Evolutionary conservation across 2,113 vertebrate genomes (phyloP).

Genomic region (Hemiscyllium ocellatum): DNA sequence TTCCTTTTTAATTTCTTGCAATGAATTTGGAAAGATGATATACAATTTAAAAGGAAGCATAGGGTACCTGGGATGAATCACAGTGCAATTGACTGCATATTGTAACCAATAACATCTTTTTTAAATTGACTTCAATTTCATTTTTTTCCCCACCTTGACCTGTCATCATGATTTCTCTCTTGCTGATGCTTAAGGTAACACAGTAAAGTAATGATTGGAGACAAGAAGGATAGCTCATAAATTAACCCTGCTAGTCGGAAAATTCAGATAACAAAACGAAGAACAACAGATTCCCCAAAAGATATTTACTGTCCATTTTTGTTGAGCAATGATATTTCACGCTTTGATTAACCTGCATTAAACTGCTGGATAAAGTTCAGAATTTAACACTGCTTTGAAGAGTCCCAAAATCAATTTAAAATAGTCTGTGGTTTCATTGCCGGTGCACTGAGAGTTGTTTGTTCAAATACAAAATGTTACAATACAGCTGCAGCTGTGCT

Average conservation of each 20-base stretch:
- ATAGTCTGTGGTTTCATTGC: background rate
- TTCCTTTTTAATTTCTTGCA: background rate
- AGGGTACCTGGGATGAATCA: background rate
- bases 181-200: background rate
- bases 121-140: background rate
- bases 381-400: background rate
- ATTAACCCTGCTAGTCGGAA: background rate
- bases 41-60: background rate
- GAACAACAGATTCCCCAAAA: background rate
- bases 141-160: background rate
- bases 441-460: background rate
- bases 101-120: background rate
- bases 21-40: background rate
- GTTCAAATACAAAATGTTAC: background rate
- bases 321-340: background rate
- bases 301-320: background rate
- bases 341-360: background rate
- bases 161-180: background rate
- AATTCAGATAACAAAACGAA: background rate
- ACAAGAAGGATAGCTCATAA: background rate
- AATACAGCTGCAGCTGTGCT: background rate
- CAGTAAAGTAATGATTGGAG: background rate
- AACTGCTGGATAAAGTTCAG: background rate
- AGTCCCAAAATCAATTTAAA: background rate
- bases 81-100: background rate